Evolutionary conservation across 2,113 vertebrate genomes (phyloP).

Genomic region (Trogon surrucura): DNA sequence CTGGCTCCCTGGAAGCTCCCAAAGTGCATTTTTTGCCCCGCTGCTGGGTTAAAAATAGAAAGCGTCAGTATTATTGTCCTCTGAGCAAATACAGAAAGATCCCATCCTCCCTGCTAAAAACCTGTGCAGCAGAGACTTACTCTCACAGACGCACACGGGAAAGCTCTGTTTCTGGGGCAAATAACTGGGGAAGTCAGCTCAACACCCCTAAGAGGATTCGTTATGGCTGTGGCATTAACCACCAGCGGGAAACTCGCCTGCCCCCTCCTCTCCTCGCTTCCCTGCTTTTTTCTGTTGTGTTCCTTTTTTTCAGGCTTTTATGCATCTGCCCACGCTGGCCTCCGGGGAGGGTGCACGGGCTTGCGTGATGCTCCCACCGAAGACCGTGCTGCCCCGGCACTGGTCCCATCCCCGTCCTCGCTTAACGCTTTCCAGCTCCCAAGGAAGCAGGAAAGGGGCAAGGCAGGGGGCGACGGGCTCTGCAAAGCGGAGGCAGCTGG

Average conservation of each 20-base stretch:
- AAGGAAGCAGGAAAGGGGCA: accelerated
- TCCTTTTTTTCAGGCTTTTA: neutral
- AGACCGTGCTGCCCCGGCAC: neutral
- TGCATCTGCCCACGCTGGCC: neutral
- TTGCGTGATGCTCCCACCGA: neutral
- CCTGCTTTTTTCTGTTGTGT: neutral
- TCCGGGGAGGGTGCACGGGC: neutral
- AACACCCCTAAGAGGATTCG: neutral
- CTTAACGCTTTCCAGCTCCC: neutral
- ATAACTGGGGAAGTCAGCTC: neutral
- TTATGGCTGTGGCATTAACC: neutral
- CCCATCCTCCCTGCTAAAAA: neutral
- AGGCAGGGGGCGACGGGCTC: neutral
- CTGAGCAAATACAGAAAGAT: conserved; percentile 10
- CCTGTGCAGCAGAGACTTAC: neutral
- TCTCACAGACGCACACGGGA: accelerated
- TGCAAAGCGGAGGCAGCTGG: accelerated
- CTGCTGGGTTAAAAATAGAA: conserved; percentile 15
- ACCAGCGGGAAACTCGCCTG: neutral
- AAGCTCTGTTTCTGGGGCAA: neutral
- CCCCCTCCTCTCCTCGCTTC: neutral
- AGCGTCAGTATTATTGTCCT: neutral
- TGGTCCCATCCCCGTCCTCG: neutral
- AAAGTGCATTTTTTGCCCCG: neutral
- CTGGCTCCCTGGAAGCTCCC: neutral